phyloP scores from a whole-genome alignment of 2,888 invertebrate species.

The Eristalinus aeneus region DNA sequence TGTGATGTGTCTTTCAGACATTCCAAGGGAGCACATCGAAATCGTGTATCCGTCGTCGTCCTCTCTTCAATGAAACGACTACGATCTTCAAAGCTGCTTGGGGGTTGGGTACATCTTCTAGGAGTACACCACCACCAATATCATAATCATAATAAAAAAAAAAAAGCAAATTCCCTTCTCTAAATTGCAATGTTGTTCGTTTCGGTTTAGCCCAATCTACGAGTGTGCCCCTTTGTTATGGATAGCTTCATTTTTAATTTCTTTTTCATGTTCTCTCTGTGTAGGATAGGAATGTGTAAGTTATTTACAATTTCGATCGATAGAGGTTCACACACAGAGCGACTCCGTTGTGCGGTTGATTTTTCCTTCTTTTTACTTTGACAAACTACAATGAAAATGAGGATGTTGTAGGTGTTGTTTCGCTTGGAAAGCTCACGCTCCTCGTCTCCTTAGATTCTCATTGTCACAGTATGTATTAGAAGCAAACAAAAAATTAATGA shows the following conservation, averaged over 20 bases:
- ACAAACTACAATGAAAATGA: not conserved
- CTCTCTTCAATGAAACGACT: not conserved
- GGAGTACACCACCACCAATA: no score
- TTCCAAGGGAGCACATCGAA: not conserved
- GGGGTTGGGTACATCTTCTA: not conserved
- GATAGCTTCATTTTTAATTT: constrained; percentile 15
- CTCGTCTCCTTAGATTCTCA: not conserved
- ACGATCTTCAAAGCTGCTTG: not conserved
- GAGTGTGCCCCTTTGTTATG: not conserved
- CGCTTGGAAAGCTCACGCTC: not conserved
- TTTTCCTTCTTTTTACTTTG: not conserved
- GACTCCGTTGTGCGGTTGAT: not conserved
- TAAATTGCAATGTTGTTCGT: not conserved
- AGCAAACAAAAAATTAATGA: constrained; percentile 11
- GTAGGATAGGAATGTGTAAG: constrained; percentile 4
- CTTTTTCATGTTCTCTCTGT: not conserved
- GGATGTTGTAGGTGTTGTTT: not conserved
- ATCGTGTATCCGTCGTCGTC: not conserved
- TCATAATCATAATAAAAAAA: no score
- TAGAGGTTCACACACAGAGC: constrained; percentile 2
- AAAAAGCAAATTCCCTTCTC: not conserved
- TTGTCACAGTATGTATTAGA: not conserved
- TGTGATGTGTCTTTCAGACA: not conserved
- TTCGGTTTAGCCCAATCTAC: not conserved
- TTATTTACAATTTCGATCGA: constrained; percentile 39